These are phyloP conservation scores for Saccostrea cuccullata DNA, from an alignment of 1,140 invertebrate genomes.

Conservation along the genomic window DNA sequence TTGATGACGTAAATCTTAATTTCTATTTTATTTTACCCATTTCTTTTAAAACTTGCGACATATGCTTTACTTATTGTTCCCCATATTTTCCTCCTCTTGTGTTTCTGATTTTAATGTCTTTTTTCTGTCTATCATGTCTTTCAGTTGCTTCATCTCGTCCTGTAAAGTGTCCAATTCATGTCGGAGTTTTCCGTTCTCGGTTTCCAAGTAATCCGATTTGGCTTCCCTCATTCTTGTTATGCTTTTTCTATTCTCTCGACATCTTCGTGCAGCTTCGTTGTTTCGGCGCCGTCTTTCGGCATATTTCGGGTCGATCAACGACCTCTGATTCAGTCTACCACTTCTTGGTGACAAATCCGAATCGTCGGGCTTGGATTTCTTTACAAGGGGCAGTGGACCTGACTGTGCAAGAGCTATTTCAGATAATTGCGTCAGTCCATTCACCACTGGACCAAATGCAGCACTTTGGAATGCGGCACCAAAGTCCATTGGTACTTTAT, in stretches of 20 bases:
- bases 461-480: slow-evolving; percentile 39
- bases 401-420: slow-evolving; percentile 71
- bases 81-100: slow-evolving; percentile 14
- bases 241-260: slow-evolving; percentile 75
- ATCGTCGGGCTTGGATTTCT: slow-evolving; percentile 52
- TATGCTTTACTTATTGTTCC: not conserved
- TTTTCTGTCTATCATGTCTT: slow-evolving; percentile 81
- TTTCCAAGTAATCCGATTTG: slow-evolving; percentile 78
- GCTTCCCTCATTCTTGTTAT: slow-evolving; percentile 78
- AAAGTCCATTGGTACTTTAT: slow-evolving; percentile 64
- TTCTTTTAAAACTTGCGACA: not conserved
- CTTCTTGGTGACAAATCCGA: not conserved
- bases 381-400: slow-evolving; percentile 63
- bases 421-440: slow-evolving; percentile 73
- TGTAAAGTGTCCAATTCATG: slow-evolving; percentile 91
- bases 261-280: slow-evolving; percentile 76
- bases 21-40: not conserved
- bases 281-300: slow-evolving; percentile 73
- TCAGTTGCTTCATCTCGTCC: slow-evolving; percentile 93
- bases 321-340: slow-evolving; percentile 44
- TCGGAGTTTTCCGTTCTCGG: slow-evolving; percentile 87
- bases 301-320: slow-evolving; percentile 69
- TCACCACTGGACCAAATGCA: slow-evolving; percentile 54
- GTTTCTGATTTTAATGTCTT: slow-evolving; percentile 57
- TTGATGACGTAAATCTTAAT: not conserved